Base-by-base conservation (phyloP, 2,113 vertebrate species). In the Oryzias woworae region DNA sequence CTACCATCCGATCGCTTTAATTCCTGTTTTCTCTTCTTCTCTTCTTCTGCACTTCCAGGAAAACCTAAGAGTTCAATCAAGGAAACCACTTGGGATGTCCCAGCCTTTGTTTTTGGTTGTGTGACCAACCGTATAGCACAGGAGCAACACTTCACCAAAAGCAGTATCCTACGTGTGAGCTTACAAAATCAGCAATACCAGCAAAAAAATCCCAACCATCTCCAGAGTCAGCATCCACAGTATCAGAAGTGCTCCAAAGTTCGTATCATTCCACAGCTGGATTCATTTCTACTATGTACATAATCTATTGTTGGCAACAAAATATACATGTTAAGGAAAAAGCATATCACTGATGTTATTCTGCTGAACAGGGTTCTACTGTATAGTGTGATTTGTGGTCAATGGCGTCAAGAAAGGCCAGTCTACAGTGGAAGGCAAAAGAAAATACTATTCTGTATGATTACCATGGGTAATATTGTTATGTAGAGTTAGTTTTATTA, bases 381-480 rank as follows among this genome's bases (percentile, higher is more conserved):
- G 86, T 90, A 89, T 87, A 89, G 87, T 90, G 89, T 90, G 85
- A 89, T 89, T 88, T 88, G 89, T 90, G 83, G 84, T 88, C 79
- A 75, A 78, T 78, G 55, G 80, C 54, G 54, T 85, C 51, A 87
- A 83, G 24, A 75, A 85, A 65, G 63, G 86, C 73, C 78, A 69
- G 80, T 85, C 75, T 84, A 55, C 73, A 65, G 78, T 62, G 5
- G 58, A 66, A 77, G 72, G 77, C 74, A 80, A 85, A 83, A 85
- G 80, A 87, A 89, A 89, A 87, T 84, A 82, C 71, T 86, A 89
- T 85, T 89, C 81, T 87, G 85, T 90, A 86, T 78, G 78, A 89
- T 85, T 87, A 81, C 85, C 81, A 79, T 74, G 80, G 85, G 75
- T 88, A 77, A 85, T 83, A 88, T 85, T 90, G 86, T 89, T 89